Base-by-base conservation (phyloP, 2,113 vertebrate species). In the Trematocara stigmaticum region DNA sequence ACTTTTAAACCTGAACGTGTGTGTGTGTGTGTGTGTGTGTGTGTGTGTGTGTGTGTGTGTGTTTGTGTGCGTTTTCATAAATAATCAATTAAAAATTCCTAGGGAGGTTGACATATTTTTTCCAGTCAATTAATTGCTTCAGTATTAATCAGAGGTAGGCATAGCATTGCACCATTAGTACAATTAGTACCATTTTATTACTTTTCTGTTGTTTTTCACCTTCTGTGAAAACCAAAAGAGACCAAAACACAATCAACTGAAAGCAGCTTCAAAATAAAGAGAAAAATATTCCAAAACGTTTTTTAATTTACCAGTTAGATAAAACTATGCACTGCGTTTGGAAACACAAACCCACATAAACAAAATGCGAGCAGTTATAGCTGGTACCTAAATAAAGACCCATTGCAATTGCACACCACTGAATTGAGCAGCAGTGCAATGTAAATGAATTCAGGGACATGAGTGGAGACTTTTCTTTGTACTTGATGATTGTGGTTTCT, bases 11-110 rank as follows among this genome's bases (percentile, higher is more conserved):
- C 69, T 76, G 26, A 47, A 76, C 0, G 15, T 3, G 69, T 13
- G 10, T 8, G 61, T 69, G 6, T 2, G 15, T 38, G 57, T 18
- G 7, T 6, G 6, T 2, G 56, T 2, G 35, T 1, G 9, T 2
- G 10, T 0, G 2, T 1, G 4, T 0, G 10, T 52, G 59, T 12
- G 8, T 5, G 57, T 1, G 6, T 3, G 4, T 9, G n/a, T 4
- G 34, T 20, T 8, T 5, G 34, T 23, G 10, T 40, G 4, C 26
- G 57, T 45, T 69, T 42, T 42, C 20, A 6, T 69, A 42, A 69
- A 69, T 69, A 8, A 42, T 71, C 6, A 42, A 71, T 45, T 71
- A 13, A 42, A 15, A 42, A 10, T 26, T 53, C 8, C 20, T 10
- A n/a, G 1, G 15, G 9, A 20, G 15, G 18, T 57, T 42, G 9